Conservation (phyloP, 1,140 invertebrate species). For the Drosophila pallidifrons region DNA sequence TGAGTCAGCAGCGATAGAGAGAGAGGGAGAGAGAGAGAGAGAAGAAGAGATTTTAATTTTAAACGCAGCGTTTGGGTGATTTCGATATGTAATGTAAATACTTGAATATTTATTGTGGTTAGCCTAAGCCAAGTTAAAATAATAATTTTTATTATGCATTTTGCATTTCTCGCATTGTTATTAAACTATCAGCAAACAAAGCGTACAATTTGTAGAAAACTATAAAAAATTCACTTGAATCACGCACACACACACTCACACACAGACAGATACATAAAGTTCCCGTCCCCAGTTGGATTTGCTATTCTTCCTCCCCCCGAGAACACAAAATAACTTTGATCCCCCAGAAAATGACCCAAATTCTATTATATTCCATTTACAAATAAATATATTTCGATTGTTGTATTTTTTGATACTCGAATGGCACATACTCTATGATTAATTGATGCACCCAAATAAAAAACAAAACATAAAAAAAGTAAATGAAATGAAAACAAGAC, state of each 20-base stretch:
- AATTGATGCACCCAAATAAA: constrained; percentile 53
- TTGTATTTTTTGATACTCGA: constrained; percentile 41
- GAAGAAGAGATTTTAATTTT: constrained; percentile 58
- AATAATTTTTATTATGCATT: constrained; percentile 20
- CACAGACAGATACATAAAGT: neutral
- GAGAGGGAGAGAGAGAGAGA: neutral
- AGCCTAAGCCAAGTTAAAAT: constrained; percentile 8
- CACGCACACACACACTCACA: constrained; percentile 11
- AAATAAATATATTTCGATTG: constrained; percentile 32
- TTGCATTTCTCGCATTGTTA: constrained; percentile 59
- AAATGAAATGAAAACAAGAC: constrained; percentile 12
- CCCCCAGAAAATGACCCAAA: constrained; percentile 3
- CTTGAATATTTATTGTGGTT: constrained; percentile 29
- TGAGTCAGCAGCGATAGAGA: neutral
- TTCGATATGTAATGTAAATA: constrained; percentile 72
- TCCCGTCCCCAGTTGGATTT: neutral
- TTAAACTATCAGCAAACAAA: constrained; percentile 30
- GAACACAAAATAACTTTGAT: neutral
- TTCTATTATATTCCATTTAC: constrained; percentile 17
- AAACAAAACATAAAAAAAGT: neutral
- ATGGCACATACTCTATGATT: constrained; percentile 39
- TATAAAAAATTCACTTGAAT: constrained; percentile 39
- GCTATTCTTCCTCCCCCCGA: neutral
- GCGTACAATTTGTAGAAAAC: constrained; percentile 28
- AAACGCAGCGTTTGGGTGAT: constrained; percentile 79